A percentile compares a stretch with the other conserved stretches of the same genome.
Evolutionary conservation across 2,113 vertebrate genomes (phyloP).

Genomic region (Clarias macrocephalus): DNA sequence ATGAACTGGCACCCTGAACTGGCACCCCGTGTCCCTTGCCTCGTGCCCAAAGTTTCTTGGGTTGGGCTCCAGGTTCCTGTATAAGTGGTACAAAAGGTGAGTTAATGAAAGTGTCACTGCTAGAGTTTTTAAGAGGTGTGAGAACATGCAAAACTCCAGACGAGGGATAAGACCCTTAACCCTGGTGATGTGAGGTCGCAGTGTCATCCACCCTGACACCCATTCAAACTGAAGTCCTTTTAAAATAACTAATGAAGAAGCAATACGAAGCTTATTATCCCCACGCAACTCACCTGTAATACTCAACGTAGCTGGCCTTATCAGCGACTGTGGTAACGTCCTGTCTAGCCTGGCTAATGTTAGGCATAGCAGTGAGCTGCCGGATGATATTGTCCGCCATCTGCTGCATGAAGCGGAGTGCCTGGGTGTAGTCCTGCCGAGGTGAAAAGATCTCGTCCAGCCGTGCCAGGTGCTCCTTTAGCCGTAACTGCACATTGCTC

Average conservation of each 20-base stretch:
- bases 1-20: too few species aligned
- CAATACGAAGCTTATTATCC: neutral
- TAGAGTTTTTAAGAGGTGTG: neutral
- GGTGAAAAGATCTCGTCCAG: conserved; percentile 86
- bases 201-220: neutral
- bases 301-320: conserved; percentile 74
- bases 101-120: neutral
- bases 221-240: neutral
- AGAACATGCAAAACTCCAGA: neutral
- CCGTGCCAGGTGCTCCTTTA: conserved; percentile 82
- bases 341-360: conserved; percentile 68
- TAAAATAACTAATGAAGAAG: neutral
- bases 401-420: conserved; percentile 82
- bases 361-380: conserved; percentile 81
- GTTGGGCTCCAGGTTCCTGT: too few species aligned
- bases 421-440: conserved; percentile 79
- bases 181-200: neutral
- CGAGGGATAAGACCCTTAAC: neutral
- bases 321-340: conserved; percentile 73
- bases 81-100: too few species aligned
- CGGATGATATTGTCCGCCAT: conserved; percentile 75
- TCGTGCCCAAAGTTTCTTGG: too few species aligned
- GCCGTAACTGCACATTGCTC: conserved; percentile 71
- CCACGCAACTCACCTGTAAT: conserved; percentile 80
- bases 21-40: too few species aligned